Percentiles rank a stretch among this genome's conserved stretches.
phyloP scores from a whole-genome alignment of 53 echinoderm and acorn worm species.

The Zoroaster sp. region DNA sequence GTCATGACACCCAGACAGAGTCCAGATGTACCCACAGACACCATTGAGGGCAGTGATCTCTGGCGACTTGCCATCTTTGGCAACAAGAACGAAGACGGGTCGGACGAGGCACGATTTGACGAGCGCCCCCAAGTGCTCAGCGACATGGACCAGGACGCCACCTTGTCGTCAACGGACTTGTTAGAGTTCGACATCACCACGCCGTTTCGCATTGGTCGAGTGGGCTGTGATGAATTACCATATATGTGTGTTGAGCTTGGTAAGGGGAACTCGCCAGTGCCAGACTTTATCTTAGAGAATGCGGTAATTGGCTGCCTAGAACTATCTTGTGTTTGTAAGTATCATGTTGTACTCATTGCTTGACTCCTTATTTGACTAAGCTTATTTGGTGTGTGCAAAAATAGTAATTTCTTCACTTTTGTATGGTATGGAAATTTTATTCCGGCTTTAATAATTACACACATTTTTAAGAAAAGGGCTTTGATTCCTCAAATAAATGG shows the following conservation, averaged over 20 bases:
- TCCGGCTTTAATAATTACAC: too few species aligned
- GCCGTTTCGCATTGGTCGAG: conserved; percentile 17
- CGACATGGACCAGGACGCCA: conserved; percentile 11
- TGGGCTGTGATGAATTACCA: conserved; percentile 28
- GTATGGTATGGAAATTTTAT: too few species aligned
- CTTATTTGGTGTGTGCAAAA: too few species aligned
- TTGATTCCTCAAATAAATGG: too few species aligned
- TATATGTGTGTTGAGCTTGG: conserved; percentile 64
- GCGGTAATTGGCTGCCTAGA: neutral
- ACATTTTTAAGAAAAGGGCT: too few species aligned
- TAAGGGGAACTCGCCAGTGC: conserved; percentile 56
- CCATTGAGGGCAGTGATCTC: conserved; percentile 56
- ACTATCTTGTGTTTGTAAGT: neutral
- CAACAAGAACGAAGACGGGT: neutral
- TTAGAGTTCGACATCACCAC: conserved; percentile 19
- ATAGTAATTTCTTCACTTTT: too few species aligned
- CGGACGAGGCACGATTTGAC: conserved; percentile 22
- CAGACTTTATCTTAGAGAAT: conserved; percentile 11
- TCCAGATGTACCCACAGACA: neutral
- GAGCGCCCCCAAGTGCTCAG: conserved; percentile 28
- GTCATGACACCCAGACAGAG: conserved; percentile 8
- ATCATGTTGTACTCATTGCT: neutral
- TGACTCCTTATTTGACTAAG: neutral
- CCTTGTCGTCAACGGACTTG: neutral
- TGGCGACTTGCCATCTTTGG: conserved; percentile 83